phyloP scores from a whole-genome alignment of 2,888 invertebrate genomes.

The Netelia melanura region DNA sequence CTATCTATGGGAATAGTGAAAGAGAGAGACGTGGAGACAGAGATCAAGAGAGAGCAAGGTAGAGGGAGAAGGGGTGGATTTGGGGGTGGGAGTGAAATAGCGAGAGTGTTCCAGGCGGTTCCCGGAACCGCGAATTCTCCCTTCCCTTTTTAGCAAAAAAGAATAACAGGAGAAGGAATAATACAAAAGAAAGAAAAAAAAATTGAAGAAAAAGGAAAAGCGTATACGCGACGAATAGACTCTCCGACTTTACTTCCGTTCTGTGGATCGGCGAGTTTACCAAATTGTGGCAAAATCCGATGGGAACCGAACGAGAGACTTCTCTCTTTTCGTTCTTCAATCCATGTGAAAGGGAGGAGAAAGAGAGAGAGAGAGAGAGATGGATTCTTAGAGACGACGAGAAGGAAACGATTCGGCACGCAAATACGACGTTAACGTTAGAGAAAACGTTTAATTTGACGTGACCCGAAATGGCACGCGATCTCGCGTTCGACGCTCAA shows the following conservation, averaged over 20 bases:
- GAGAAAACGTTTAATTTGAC: constrained; percentile 81
- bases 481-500: constrained; percentile 71
- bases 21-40: neutral
- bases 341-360: constrained; percentile 1
- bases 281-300: constrained; percentile 21
- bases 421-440: constrained; percentile 83
- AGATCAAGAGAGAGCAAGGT: neutral
- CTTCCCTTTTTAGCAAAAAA: constrained; percentile 10
- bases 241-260: constrained; percentile 7
- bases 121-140: constrained; percentile 70
- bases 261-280: constrained; percentile 26
- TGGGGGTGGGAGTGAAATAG: constrained; percentile 3
- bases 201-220: constrained; percentile 13
- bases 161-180: constrained; percentile 47
- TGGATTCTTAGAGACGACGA: constrained; percentile 48
- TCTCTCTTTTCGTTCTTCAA: neutral
- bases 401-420: constrained; percentile 75
- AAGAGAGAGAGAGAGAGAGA: constrained; percentile 1
- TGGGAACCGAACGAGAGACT: constrained; percentile 16
- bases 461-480: constrained; percentile 80
- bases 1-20: constrained; percentile 53
- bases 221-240: constrained; percentile 5
- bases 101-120: constrained; percentile 73
- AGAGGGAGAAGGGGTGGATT: neutral
- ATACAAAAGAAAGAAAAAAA: constrained; percentile 29